phyloP scores from a whole-genome alignment of 2,113 vertebrate genomes.

The Macrotis lagotis region DNA sequence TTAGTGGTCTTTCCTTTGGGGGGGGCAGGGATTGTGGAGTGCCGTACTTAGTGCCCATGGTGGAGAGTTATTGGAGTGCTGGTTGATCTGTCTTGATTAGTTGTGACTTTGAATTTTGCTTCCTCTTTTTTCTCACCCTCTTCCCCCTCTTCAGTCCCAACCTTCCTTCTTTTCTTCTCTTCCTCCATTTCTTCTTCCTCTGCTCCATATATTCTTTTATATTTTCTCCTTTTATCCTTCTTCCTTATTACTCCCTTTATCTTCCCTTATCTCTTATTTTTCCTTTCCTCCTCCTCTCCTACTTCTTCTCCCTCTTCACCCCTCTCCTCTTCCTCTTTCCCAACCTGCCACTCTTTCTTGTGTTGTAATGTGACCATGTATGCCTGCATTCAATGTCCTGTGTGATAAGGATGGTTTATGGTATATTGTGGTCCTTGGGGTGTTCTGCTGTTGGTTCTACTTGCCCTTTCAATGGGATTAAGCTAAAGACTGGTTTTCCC shows the following conservation, averaged over 20 bases:
- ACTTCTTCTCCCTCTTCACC: background rate
- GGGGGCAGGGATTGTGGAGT: conserved; percentile 87
- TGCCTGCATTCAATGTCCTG: conserved; percentile 34
- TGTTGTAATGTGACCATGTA: conserved; percentile 47
- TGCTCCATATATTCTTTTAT: conserved; percentile 29
- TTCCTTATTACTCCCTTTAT: conserved; percentile 51
- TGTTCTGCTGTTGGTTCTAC: background rate
- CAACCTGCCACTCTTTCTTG: background rate
- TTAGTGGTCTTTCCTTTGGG: conserved; percentile 81
- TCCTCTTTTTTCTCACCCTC: background rate
- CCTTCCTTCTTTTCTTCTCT: background rate
- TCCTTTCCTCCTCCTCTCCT: background rate
- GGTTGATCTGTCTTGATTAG: conserved; percentile 83
- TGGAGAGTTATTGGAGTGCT: conserved; percentile 84
- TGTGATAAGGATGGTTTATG: background rate
- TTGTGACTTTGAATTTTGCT: conserved; percentile 47
- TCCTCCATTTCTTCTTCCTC: background rate
- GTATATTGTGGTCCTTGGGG: background rate
- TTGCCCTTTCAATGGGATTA: background rate
- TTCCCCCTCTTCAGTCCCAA: conserved; percentile 20
- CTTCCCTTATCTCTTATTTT: background rate
- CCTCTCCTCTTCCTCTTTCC: conserved; percentile 31
- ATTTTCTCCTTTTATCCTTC: background rate
- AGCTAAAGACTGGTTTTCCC: background rate
- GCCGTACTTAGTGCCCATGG: conserved; percentile 82